Evolutionary conservation across 2,888 invertebrate genomes (phyloP), one percentile per base, ranked within the genome.

Genomic region (Brenthis ino): DNA sequence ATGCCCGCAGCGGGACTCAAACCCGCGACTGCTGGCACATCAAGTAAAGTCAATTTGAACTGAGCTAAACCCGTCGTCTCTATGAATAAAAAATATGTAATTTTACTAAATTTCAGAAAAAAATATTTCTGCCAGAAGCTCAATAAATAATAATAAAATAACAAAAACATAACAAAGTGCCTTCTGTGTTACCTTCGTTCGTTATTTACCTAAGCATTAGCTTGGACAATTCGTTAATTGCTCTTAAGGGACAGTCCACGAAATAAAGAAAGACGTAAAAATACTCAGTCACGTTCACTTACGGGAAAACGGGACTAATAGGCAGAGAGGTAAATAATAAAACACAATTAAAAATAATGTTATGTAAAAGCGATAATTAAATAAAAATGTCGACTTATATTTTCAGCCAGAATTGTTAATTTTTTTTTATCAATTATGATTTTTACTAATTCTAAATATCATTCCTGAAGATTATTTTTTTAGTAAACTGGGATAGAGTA

Each of bases 141-240:
- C 33, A 16, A 50, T 6, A 5, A 33, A 53, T 43, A n/a, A 57
- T 16, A 33, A 33, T n/a, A 33, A 37, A 37, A 28, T 58, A 50
- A 16, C n/a, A 57, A 53, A 56, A 60, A 65, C 13, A n/a, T 43
- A 57, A 47, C 48, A 58, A 54, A 58, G 47, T 24, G 37, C 5
- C 5, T 14, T 60, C 53, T 57, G 47, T 69, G 60, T 33, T 50
- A 48, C 47, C 61, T 55, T 65, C 53, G 65, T 55, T 57, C 50
- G 57, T 58, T 65, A 64, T 63, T 63, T 66, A 60, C 66, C 28
- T 33, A 57, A 63, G 57, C 66, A 43, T 69, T 61, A 65, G 57
- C 60, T 55, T 56, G 60, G 68, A 28, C 65, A 60, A 69, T 69
- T 61, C 65, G 68, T 66, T 69, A 69, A 69, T 69, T 54, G 63